A percentile compares a stretch with the other conserved stretches of the same genome.
These are phyloP conservation scores for Andrena minutula DNA, from an alignment of 2,888 invertebrate species.

Conservation along the genomic window DNA sequence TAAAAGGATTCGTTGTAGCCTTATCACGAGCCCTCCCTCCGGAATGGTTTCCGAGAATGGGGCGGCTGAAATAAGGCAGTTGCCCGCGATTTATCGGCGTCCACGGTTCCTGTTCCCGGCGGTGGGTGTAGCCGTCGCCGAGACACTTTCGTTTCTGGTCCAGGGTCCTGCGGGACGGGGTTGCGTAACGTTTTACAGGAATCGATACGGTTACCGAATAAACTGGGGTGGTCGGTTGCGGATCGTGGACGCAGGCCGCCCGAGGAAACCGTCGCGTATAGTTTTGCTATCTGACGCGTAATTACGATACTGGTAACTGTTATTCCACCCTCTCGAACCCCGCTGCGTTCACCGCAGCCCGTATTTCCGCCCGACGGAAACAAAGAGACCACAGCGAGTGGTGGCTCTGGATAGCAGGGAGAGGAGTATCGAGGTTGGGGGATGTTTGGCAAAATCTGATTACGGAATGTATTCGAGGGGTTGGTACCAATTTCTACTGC, in stretches of 20 bases:
- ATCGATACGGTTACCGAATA: conserved; percentile 38
- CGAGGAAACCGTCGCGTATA: conserved; percentile 17
- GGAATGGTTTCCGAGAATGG: background rate
- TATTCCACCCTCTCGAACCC: background rate
- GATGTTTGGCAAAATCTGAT: background rate
- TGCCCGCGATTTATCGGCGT: background rate
- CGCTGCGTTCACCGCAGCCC: background rate
- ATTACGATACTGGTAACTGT: conserved; percentile 34
- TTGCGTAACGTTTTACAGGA: conserved; percentile 13
- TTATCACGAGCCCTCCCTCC: background rate
- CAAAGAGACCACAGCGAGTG: background rate
- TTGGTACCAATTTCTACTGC: too few species aligned
- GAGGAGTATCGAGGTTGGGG: background rate
- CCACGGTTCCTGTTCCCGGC: conserved; percentile 19
- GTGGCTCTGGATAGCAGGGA: background rate
- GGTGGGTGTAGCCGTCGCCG: conserved; percentile 7
- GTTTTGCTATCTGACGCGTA: conserved; percentile 40
- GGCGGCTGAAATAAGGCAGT: background rate
- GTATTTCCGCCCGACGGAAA: background rate
- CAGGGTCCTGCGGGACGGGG: conserved; percentile 7
- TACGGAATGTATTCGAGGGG: too few species aligned
- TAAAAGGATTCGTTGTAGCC: background rate
- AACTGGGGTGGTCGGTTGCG: conserved; percentile 1
- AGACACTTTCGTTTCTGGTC: conserved; percentile 21
- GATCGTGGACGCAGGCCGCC: background rate